Conservation (phyloP, 2,113 vertebrate species). For the Nettapus auritus region DNA sequence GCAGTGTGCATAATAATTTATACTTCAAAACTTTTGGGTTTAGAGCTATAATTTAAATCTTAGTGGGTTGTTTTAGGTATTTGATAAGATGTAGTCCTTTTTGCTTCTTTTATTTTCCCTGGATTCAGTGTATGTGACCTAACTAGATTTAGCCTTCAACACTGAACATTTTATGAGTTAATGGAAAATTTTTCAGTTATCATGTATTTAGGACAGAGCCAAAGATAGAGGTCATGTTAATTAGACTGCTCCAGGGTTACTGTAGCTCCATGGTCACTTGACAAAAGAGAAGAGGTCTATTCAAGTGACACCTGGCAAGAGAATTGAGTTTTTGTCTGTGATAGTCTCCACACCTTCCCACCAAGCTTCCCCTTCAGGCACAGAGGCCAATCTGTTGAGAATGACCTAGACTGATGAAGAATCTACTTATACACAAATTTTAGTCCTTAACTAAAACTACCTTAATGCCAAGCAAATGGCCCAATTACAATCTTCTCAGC, state of each 20-base stretch:
- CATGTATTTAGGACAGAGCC: constrained; percentile 61
- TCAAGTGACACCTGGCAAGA: constrained; percentile 37
- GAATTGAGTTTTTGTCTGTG: neutral
- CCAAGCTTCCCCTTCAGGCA: constrained; percentile 56
- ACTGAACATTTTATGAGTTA: neutral
- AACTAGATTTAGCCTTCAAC: constrained; percentile 1
- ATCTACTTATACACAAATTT: constrained; percentile 25
- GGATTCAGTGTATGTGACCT: neutral
- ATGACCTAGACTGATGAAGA: constrained; percentile 19
- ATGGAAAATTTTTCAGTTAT: constrained; percentile 55
- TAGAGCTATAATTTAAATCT: neutral
- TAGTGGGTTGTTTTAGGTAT: neutral
- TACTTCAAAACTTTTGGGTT: neutral
- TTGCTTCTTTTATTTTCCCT: neutral
- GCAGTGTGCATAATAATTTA: neutral
- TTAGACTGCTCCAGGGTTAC: constrained; percentile 67
- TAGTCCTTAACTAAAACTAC: neutral
- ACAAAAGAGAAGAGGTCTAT: constrained; percentile 27
- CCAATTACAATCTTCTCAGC: neutral
- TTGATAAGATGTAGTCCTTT: neutral
- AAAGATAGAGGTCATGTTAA: constrained; percentile 64
- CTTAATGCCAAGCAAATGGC: neutral
- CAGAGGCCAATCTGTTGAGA: constrained; percentile 61
- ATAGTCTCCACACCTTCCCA: neutral
- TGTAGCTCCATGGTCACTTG: constrained; percentile 32